Percentiles rank a stretch among this genome's conserved stretches.
phyloP scores from a whole-genome alignment of 2,797 vertebrate genomes.

The Gephyroberyx darwinii region DNA sequence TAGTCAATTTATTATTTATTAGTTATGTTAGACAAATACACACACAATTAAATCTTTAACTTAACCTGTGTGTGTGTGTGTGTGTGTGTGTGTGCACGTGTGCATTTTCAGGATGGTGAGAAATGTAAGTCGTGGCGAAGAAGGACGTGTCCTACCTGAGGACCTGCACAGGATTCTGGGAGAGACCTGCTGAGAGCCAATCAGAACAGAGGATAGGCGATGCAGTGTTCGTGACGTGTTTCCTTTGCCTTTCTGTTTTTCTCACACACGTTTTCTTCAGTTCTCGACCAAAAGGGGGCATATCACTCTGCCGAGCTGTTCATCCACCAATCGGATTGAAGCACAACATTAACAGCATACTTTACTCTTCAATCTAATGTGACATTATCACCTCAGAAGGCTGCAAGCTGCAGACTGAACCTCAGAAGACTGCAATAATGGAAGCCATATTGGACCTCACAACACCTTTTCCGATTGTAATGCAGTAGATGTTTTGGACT shows the following conservation, averaged over 20 bases:
- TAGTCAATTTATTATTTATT: too few relatives aligned
- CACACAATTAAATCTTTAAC: too few relatives aligned
- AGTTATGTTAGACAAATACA: not conserved
- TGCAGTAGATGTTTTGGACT: conserved; percentile 28
- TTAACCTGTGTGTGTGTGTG: too few relatives aligned
- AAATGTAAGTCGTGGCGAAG: conserved; percentile 89
- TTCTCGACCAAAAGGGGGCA: conserved; percentile 24
- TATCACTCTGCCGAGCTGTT: conserved; percentile 1
- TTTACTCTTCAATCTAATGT: conserved; percentile 24
- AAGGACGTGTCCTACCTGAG: conserved; percentile 85
- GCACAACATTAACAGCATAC: conserved; percentile 47
- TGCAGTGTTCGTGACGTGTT: not conserved
- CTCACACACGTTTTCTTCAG: conserved; percentile 25
- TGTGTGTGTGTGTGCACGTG: not conserved
- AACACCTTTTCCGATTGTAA: conserved; percentile 23
- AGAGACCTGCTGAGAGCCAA: conserved; percentile 73
- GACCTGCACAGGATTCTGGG: conserved; percentile 89
- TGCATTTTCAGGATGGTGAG: conserved; percentile 84
- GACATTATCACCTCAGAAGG: conserved; percentile 29
- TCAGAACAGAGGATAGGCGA: conserved; percentile 43
- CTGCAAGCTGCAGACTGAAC: conserved; percentile 33
- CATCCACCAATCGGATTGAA: conserved; percentile 40
- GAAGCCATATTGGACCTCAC: conserved; percentile 47
- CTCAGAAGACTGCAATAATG: conserved; percentile 39
- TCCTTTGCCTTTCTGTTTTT: conserved; percentile 9